Base-by-base conservation (phyloP, 2,113 vertebrate genomes). In the Planiliza haematocheilus region DNA sequence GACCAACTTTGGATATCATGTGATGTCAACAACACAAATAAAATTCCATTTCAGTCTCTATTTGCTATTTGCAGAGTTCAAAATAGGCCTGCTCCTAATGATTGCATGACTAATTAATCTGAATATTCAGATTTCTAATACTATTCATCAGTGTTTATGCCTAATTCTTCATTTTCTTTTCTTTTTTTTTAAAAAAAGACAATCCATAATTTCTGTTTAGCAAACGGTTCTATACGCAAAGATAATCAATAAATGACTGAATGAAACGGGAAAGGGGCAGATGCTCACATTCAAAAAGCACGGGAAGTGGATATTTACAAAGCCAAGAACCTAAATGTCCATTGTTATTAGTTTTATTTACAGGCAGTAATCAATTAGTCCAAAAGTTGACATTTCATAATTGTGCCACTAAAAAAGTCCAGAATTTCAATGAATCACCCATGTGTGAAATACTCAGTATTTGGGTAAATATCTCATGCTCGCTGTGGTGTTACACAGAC, bases 391-490 rank as follows among this genome's bases (percentile, higher is more conserved):
- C 24, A 30, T 30, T 30, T 30, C 24, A 30, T 30, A 30, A 30
- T 30, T 30, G 24, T 30, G 24, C 5, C 18, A 21, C 48, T 52
- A 38, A 55, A 45, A 60, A 11, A 0, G 21, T 39, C 14, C 11
- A 12, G 18, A 21, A 5, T 30, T 70, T 64, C 1, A 43, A 20
- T 45, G 17, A 11, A 57, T 11, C 69, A 30, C 57, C 69, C 18
- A 42, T 34, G 24, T 48, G 46, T 6, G 10, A 53, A 50, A 34
- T 41, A 36, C 36, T n/a, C 37, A 37, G 48, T 37, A 37, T 68
- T 60, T 63, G 53, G 73, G 8, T 77, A 80, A 41, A 74, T 74
- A 69, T 52, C 45, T 46, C 39, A 51, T 16, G 55, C 13, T 45
- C 58, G 16, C 24, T 7, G 45, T 46, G 18, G 51, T 18, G 42